These are phyloP conservation scores for Cordilura impudica DNA, from an alignment of 2,888 invertebrate species.

Conservation along the genomic window DNA sequence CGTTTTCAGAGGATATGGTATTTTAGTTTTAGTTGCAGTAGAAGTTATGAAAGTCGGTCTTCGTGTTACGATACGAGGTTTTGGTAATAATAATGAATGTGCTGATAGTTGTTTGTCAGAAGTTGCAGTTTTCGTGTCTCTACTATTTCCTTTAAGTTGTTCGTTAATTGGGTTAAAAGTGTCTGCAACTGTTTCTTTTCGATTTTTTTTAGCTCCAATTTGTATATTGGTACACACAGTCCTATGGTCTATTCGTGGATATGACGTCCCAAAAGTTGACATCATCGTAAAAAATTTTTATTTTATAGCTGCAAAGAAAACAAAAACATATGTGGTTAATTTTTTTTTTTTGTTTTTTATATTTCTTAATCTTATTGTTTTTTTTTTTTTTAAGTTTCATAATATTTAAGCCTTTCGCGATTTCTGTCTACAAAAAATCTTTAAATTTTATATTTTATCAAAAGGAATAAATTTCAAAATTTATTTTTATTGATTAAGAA, in stretches of 20 bases:
- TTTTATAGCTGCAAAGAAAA: slow-evolving; percentile 42
- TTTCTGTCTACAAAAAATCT: no score
- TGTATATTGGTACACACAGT: slow-evolving; percentile 45
- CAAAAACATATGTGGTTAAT: no score
- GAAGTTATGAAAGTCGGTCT: slow-evolving; percentile 24
- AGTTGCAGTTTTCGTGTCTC: slow-evolving; percentile 32
- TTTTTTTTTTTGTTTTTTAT: no score
- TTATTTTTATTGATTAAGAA: no score
- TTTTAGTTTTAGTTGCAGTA: slow-evolving; percentile 67
- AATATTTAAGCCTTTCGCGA: no score
- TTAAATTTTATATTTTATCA: no score
- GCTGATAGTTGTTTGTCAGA: slow-evolving; percentile 10
- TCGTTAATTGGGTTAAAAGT: slow-evolving; percentile 58
- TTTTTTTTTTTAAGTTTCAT: no score
- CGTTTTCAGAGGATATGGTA: slow-evolving; percentile 67
- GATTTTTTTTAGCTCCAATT: background rate
- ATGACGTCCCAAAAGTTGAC: slow-evolving; percentile 49
- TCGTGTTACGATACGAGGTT: slow-evolving; percentile 14
- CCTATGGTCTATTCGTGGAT: slow-evolving; percentile 54
- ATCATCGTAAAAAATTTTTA: slow-evolving; percentile 35
- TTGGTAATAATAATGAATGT: slow-evolving; percentile 40
- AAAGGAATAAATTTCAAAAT: no score
- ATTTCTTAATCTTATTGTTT: no score
- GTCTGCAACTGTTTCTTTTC: slow-evolving; percentile 6
- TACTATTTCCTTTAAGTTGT: background rate